These are phyloP conservation scores for Cataglyphis hispanica DNA, from an alignment of 1,140 invertebrate species.

Conservation along the genomic window DNA sequence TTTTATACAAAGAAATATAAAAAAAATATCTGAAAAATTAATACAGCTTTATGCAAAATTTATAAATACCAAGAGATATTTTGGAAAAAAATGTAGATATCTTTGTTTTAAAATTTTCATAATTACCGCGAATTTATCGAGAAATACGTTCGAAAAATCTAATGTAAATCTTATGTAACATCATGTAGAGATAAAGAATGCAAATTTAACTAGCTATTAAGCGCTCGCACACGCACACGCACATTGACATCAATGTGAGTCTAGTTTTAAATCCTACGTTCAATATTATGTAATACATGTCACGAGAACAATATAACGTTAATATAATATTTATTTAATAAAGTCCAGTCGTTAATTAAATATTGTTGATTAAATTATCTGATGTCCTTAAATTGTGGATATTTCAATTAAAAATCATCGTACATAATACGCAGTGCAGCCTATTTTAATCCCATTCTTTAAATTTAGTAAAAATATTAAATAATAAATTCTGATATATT, in stretches of 20 bases:
- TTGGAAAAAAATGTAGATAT: background rate
- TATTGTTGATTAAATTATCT: constrained; percentile 1
- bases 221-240: no score
- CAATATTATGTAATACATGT: constrained; percentile 31
- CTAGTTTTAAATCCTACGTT: background rate
- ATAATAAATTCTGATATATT: background rate
- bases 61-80: background rate
- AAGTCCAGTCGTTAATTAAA: background rate
- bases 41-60: background rate
- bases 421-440: background rate
- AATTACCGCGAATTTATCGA: background rate
- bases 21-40: background rate
- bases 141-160: background rate
- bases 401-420: background rate
- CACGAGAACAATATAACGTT: constrained; percentile 15
- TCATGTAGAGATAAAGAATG: constrained; percentile 14
- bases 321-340: constrained; percentile 11
- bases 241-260: background rate
- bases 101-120: background rate
- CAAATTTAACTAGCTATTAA: constrained; percentile 40
- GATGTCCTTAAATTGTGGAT: background rate
- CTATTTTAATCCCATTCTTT: background rate
- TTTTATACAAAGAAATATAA: background rate
- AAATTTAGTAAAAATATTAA: background rate
- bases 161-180: constrained; percentile 30